Conservation (phyloP, 2,888 invertebrate species). For the Clitarchus hookeri region DNA sequence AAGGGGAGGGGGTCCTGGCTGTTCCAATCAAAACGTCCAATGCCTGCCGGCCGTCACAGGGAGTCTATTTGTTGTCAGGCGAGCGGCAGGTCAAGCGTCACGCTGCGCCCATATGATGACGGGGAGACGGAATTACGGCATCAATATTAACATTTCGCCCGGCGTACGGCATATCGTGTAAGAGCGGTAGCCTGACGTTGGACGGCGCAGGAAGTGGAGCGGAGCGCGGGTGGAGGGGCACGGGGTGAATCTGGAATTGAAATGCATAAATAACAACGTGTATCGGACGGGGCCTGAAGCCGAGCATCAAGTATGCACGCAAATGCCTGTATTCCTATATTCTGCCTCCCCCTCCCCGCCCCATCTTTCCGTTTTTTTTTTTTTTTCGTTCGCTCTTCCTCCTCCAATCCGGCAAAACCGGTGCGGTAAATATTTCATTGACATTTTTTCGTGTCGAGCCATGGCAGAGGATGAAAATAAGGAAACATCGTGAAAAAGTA, state of each 20-base stretch:
- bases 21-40: neutral
- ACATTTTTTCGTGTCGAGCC: slow-evolving; percentile 25
- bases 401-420: neutral
- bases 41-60: neutral
- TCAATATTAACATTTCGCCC: neutral
- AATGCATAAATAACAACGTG: neutral
- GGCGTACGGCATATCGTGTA: neutral
- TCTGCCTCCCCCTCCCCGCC: neutral
- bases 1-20: neutral
- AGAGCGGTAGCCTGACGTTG: neutral
- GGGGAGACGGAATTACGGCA: neutral
- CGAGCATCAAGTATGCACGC: neutral
- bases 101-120: neutral
- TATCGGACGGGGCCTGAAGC: neutral
- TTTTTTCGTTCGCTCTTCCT: neutral
- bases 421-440: neutral
- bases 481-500: neutral
- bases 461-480: slow-evolving; percentile 16
- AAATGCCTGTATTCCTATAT: slow-evolving; percentile 14
- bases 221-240: too few relatives aligned
- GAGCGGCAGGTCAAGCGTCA: neutral
- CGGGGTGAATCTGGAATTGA: slow-evolving; percentile 3
- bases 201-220: too few relatives aligned
- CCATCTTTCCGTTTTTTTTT: neutral
- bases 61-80: slow-evolving; percentile 14